Conservation (phyloP, 2,797 vertebrate genomes). For the Bucorvus abyssinicus region DNA sequence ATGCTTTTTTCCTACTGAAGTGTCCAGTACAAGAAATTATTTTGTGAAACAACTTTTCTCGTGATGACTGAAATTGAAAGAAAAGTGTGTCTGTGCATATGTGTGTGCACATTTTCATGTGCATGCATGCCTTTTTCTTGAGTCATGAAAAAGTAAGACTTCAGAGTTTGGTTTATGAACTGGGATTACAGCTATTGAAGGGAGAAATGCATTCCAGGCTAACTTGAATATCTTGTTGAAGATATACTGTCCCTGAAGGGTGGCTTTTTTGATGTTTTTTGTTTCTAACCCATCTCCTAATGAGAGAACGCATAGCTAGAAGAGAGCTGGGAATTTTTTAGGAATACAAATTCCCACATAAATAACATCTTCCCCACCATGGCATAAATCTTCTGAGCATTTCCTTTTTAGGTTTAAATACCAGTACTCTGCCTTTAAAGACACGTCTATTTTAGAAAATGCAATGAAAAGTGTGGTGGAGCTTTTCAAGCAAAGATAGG, state of each 20-base stretch:
- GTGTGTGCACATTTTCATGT: background rate
- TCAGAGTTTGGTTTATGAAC: background rate
- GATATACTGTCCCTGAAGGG: background rate
- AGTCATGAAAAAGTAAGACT: background rate
- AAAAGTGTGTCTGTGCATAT: background rate
- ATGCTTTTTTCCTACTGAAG: background rate
- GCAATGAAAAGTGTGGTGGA: background rate
- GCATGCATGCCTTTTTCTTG: background rate
- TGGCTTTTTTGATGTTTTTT: background rate
- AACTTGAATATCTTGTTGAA: background rate
- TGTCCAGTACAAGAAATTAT: background rate
- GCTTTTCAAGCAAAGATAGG: background rate
- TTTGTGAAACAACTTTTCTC: background rate
- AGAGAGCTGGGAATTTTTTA: background rate
- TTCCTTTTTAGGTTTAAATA: conserved; percentile 15
- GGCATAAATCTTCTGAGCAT: background rate
- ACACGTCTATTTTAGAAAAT: background rate
- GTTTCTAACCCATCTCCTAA: background rate
- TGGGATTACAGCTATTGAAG: background rate
- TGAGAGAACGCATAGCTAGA: background rate
- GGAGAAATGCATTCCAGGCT: background rate
- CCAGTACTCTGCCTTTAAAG: background rate
- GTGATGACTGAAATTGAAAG: background rate
- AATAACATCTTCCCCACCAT: background rate
- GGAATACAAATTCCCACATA: background rate